Percentiles rank a stretch among this genome's conserved stretches.
Evolutionary conservation across 1,140 invertebrate species (phyloP).

Genomic region (Homalodisca vitripennis): DNA sequence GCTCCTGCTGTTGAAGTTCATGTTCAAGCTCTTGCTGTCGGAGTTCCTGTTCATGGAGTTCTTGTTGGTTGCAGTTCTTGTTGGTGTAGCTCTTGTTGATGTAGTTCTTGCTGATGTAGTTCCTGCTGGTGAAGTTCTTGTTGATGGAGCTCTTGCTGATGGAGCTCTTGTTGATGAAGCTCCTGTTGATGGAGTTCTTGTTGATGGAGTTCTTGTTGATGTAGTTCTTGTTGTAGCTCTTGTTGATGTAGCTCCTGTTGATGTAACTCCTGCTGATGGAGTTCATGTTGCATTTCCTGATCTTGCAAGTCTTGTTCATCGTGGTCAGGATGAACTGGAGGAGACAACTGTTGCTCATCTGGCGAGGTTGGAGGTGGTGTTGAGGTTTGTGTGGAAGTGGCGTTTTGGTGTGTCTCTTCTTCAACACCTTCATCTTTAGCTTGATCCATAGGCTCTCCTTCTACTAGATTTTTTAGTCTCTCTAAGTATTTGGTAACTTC

Average conservation of each 20-base stretch:
- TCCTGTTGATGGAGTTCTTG: slow-evolving; percentile 31
- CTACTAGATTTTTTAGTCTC: slow-evolving; percentile 62
- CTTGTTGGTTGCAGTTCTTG: slow-evolving; percentile 3
- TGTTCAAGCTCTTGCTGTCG: slow-evolving; percentile 23
- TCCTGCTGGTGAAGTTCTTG: slow-evolving; percentile 28
- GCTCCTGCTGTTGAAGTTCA: slow-evolving; percentile 27
- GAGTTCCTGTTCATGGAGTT: slow-evolving; percentile 8
- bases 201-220: slow-evolving; percentile 2
- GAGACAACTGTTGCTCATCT: slow-evolving; percentile 7
- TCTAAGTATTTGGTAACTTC: slow-evolving; percentile 71
- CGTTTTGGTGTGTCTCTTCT: slow-evolving; percentile 50
- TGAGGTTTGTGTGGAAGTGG: not conserved
- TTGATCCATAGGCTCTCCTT: slow-evolving; percentile 45
- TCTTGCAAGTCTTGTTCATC: slow-evolving; percentile 30
- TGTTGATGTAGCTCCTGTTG: slow-evolving; percentile 9
- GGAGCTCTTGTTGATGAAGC: slow-evolving; percentile 30
- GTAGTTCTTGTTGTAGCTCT: not conserved
- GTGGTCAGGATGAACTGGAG: slow-evolving; percentile 42
- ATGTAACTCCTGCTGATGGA: no score
- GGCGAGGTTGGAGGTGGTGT: not conserved
- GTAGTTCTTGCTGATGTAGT: slow-evolving; percentile 23
- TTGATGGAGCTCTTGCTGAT: slow-evolving; percentile 13
- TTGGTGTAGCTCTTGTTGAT: slow-evolving; percentile 2
- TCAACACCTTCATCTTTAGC: slow-evolving; percentile 47
- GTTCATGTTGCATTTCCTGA: slow-evolving; percentile 28